Conservation (phyloP, 2,888 invertebrate genomes). For the Orthosia incerta region DNA sequence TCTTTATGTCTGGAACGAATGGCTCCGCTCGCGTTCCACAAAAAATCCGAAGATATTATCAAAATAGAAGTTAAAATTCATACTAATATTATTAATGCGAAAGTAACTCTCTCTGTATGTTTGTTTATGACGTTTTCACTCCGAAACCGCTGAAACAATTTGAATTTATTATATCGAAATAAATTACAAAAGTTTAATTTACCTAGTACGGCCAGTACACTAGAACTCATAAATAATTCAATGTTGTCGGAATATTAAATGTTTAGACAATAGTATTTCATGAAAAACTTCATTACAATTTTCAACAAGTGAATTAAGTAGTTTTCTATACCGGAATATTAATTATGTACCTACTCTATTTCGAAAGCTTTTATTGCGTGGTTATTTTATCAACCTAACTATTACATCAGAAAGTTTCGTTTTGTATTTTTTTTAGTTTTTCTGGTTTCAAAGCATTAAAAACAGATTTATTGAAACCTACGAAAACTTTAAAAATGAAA, state of each 20-base stretch:
- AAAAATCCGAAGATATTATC: neutral
- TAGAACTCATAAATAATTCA: conserved; percentile 36
- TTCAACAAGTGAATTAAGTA: conserved; percentile 3
- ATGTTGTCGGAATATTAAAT: conserved; percentile 23
- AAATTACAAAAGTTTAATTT: conserved; percentile 38
- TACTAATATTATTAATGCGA: neutral
- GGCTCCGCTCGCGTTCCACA: neutral
- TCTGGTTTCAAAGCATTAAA: neutral
- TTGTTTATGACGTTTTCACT: neutral
- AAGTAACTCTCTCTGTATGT: neutral
- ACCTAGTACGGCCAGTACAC: conserved; percentile 17
- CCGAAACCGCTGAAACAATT: neutral
- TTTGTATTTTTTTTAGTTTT: too few relatives aligned
- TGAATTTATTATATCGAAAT: neutral
- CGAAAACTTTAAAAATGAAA: neutral
- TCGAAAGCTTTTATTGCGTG: neutral
- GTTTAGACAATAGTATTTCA: conserved; percentile 18
- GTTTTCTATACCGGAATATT: conserved; percentile 5
- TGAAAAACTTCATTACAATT: conserved; percentile 13
- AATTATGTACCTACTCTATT: neutral
- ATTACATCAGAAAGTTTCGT: too few relatives aligned
- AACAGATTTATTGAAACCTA: neutral
- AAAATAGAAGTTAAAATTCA: conserved; percentile 8
- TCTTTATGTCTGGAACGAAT: conserved; percentile 28
- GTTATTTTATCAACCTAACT: neutral